These are phyloP conservation scores for Hetaerina americana DNA, from an alignment of 1,140 invertebrate genomes.

Conservation along the genomic window DNA sequence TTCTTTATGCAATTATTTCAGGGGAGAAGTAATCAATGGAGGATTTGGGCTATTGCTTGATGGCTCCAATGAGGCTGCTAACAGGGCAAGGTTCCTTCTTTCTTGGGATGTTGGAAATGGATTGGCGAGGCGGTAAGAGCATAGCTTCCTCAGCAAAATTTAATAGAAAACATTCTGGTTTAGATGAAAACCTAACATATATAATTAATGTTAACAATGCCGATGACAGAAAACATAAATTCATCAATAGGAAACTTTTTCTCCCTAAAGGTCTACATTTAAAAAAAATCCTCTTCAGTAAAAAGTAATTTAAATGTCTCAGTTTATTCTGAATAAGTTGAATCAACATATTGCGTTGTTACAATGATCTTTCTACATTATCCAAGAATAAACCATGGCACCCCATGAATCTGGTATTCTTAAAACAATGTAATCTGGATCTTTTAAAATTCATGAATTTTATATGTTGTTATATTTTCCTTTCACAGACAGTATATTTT, in stretches of 20 bases:
- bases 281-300: background rate
- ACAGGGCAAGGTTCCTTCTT: conserved; percentile 36
- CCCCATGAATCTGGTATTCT: too few species aligned
- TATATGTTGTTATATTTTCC: too few species aligned
- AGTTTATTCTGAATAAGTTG: too few species aligned
- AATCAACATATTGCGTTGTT: too few species aligned
- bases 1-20: conserved; percentile 13
- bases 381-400: too few species aligned
- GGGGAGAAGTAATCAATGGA: conserved; percentile 56
- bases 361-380: too few species aligned
- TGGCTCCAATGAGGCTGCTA: conserved; percentile 38
- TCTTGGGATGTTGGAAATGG: conserved; percentile 58
- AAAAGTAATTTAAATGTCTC: background rate
- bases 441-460: too few species aligned
- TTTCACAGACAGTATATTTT: too few species aligned
- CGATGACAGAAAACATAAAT: conserved; percentile 1
- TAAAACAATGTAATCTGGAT: too few species aligned
- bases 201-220: background rate
- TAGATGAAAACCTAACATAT: background rate
- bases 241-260: background rate
- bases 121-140: conserved; percentile 27
- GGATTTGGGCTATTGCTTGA: conserved; percentile 55
- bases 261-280: background rate
- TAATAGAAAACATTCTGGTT: too few species aligned
- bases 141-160: too few species aligned